Base-by-base conservation (phyloP, 2,113 vertebrate genomes). In the Thinocorus orbignyianus region DNA sequence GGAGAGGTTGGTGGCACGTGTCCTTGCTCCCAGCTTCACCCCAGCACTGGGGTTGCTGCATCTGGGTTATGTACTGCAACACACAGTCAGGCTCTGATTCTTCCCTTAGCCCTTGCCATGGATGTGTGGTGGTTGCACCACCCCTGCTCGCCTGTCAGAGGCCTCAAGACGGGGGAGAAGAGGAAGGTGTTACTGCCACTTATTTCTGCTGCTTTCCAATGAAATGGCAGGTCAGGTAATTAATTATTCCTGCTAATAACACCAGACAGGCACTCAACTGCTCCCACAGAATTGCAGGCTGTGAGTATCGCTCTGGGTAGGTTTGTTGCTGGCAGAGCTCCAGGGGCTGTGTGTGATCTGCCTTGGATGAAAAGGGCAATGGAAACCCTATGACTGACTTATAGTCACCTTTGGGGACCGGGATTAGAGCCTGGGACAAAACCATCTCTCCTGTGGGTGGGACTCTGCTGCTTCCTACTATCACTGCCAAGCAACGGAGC, bases 131-230 rank as follows among this genome's bases (percentile, higher is more conserved):
- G 64, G n/a, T 81, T 14, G 11, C 35, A 51, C 25, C 68, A 49
- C 11, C 60, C 68, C 68, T 81, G 73, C 60, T 86, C 10, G 0
- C 30, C 66, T 52, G 17, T 28, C 0, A 0, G 41, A 65, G 28
- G 20, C 9, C 30, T 44, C 62, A 65, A 74, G 74, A 51, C 3
- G 13, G 19, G 46, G 57, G 42, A 54, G 57, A 62, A 85, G 79
- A 69, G 57, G 66, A 58, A 61, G 68, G 41, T 35, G 35, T 9
- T 62, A 51, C 76, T 61, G 49, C 48, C 61, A 68, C 23, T 5
- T 39, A 6, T 44, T 74, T 61, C 51, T 89, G 57, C 57, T 64
- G 57, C 44, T 90, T 77, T 35, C 64, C 64, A 24, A 76, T 24
- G 82, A 73, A 69, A 65, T 7, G 58, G 62, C 52, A 77, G 79